These are phyloP conservation scores for Tetragnatha versicolor DNA, from an alignment of 1,140 invertebrate genomes.

Conservation along the genomic window DNA sequence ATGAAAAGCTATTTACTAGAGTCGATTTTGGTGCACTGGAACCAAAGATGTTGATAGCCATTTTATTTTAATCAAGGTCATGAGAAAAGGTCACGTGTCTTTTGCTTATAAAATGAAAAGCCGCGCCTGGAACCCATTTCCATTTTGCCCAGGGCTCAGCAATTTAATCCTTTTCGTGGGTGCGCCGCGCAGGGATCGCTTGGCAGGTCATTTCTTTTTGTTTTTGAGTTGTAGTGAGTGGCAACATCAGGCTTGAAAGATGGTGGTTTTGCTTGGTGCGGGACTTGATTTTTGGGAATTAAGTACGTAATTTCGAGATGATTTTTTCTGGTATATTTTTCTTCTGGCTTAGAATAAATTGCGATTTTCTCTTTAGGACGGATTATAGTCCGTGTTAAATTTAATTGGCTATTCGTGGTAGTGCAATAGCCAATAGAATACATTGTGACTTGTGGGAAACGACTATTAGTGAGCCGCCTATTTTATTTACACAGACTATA, in stretches of 20 bases:
- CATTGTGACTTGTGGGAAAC: too few species aligned
- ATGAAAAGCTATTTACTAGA: too few species aligned
- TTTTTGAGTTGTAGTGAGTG: background rate
- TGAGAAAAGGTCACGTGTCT: constrained; percentile 16
- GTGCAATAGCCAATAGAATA: too few species aligned
- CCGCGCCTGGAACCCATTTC: background rate
- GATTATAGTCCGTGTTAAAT: too few species aligned
- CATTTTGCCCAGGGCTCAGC: background rate
- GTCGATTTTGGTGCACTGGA: too few species aligned
- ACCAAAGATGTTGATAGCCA: too few species aligned
- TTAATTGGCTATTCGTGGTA: too few species aligned
- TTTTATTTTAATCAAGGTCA: constrained; percentile 35
- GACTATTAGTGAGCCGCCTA: too few species aligned
- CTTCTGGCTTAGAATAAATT: background rate
- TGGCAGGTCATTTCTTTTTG: background rate
- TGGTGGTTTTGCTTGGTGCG: too few species aligned
- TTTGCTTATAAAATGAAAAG: too few species aligned
- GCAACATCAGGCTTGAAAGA: too few species aligned
- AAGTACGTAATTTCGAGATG: constrained; percentile 3
- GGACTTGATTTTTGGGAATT: background rate
- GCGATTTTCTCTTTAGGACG: background rate
- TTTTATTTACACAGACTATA: too few species aligned
- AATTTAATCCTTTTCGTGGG: constrained; percentile 14
- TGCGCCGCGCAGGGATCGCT: background rate
- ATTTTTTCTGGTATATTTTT: background rate